These are phyloP conservation scores for Shinisaurus crocodilurus DNA, from an alignment of 2,113 vertebrate genomes.

Conservation along the genomic window DNA sequence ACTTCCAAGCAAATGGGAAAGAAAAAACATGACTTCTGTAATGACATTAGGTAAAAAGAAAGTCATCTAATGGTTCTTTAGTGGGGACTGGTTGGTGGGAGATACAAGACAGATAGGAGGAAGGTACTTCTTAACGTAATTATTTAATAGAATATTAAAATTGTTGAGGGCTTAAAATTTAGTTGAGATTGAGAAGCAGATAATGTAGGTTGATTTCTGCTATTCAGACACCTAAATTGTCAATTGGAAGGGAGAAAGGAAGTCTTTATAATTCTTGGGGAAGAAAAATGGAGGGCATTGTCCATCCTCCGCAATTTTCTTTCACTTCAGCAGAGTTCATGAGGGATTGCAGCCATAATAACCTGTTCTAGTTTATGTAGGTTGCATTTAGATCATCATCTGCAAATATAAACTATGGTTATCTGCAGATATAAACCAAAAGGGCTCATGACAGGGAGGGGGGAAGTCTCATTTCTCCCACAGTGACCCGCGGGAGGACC, in stretches of 20 bases:
- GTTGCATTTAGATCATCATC: not conserved
- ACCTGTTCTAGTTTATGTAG: not conserved
- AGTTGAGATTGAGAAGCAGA: not conserved
- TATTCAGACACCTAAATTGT: not conserved
- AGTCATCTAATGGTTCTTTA: too few relatives aligned
- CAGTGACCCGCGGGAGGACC: too few relatives aligned
- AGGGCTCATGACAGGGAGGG: too few relatives aligned
- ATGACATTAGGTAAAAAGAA: not conserved
- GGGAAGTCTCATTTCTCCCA: too few relatives aligned
- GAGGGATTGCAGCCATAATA: not conserved
- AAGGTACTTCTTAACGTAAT: too few relatives aligned
- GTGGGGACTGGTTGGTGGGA: too few relatives aligned
- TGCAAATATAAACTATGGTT: not conserved
- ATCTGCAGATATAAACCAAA: too few relatives aligned
- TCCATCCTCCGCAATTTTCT: not conserved
- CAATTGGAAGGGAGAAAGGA: not conserved
- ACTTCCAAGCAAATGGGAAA: not conserved
- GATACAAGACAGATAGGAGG: too few relatives aligned
- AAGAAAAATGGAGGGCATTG: not conserved
- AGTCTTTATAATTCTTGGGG: not conserved
- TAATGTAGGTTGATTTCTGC: not conserved
- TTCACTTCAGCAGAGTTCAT: not conserved
- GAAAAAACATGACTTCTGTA: constrained; percentile 6
- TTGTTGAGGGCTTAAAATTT: not conserved
- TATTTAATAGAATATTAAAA: not conserved